phyloP scores from a whole-genome alignment of 2,888 invertebrate species.

The Eupelmus urozonus region DNA sequence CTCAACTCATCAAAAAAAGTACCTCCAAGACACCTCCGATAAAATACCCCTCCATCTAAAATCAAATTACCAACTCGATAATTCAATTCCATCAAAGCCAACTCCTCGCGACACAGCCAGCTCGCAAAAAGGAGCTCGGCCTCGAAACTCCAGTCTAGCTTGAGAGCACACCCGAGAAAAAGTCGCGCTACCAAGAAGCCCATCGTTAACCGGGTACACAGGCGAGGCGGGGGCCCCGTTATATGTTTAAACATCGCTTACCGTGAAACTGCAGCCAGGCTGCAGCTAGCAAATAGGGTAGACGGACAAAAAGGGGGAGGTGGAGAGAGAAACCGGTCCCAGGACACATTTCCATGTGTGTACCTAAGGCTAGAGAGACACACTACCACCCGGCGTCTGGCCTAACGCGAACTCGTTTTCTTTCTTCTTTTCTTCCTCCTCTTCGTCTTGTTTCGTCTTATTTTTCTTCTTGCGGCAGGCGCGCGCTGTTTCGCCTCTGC shows the following conservation, averaged over 20 bases:
- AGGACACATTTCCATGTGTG: slow-evolving; percentile 58
- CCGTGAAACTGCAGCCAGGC: slow-evolving; percentile 15
- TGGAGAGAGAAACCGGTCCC: slow-evolving; percentile 53
- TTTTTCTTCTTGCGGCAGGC: neutral
- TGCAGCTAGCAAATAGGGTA: neutral
- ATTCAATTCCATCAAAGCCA: too few species aligned
- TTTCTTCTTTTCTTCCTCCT: slow-evolving; percentile 13
- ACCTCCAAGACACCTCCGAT: too few species aligned
- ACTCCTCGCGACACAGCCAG: too few species aligned
- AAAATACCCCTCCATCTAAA: too few species aligned
- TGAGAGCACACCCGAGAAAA: too few species aligned
- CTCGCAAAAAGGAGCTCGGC: too few species aligned
- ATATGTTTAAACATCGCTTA: slow-evolving; percentile 3
- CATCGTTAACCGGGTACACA: neutral
- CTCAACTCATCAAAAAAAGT: too few species aligned
- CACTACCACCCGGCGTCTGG: neutral
- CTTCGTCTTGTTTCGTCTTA: neutral
- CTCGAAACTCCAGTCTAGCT: too few species aligned
- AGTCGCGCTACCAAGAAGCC: neutral
- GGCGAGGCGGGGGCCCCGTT: too few species aligned
- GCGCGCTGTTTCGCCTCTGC: neutral
- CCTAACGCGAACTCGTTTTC: slow-evolving; percentile 46
- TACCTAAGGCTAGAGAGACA: slow-evolving; percentile 23
- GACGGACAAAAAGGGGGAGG: neutral
- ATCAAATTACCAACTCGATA: too few species aligned